Evolutionary conservation across 2,113 vertebrate genomes (phyloP).

Genomic region (Suncus etruscus): DNA sequence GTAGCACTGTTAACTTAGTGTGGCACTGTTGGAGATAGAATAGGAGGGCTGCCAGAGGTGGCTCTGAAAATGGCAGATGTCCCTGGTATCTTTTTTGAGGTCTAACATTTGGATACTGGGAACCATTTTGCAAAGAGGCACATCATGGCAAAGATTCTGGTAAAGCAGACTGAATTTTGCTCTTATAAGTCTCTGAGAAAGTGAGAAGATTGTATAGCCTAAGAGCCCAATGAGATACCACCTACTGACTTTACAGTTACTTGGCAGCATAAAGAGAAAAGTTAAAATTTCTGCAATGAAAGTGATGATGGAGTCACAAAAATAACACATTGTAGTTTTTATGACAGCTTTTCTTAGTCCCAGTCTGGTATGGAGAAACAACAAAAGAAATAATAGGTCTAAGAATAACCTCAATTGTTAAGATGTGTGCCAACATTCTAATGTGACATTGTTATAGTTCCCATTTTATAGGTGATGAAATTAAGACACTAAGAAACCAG

Average conservation of each 20-base stretch:
- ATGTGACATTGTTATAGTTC: neutral
- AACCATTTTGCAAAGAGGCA: neutral
- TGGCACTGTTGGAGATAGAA: neutral
- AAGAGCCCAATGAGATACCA: neutral
- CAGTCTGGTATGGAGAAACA: neutral
- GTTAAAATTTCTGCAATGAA: neutral
- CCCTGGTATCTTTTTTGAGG: neutral
- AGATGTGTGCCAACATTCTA: neutral
- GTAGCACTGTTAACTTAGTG: rapidly evolving
- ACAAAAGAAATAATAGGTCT: neutral
- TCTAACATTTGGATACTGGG: neutral
- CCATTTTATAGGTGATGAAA: neutral
- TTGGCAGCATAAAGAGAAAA: neutral
- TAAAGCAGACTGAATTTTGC: neutral
- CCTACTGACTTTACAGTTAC: neutral
- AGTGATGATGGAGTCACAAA: neutral
- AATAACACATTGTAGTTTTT: neutral
- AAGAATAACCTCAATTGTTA: neutral
- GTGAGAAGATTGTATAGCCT: neutral
- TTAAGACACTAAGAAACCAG: neutral
- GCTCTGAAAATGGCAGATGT: neutral
- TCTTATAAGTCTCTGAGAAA: neutral
- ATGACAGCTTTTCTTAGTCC: slow-evolving; percentile 35
- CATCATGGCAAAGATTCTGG: neutral
- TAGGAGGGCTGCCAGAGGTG: neutral